These are phyloP conservation scores for Nerophis ophidion DNA, from an alignment of 2,113 vertebrate species.

Conservation along the genomic window DNA sequence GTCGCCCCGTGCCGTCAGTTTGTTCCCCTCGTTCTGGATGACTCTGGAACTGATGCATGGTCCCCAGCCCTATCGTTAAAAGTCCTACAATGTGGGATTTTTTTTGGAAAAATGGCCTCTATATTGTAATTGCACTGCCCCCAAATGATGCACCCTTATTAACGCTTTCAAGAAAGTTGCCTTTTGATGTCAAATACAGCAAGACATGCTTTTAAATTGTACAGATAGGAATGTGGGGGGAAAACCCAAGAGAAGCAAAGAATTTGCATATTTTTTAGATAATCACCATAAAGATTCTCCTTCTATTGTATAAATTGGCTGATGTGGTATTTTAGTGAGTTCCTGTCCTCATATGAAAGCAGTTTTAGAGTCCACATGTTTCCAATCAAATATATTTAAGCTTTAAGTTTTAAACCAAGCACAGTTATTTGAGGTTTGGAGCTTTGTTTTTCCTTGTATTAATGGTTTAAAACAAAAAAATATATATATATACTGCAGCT, in stretches of 20 bases:
- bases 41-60: constrained; percentile 16
- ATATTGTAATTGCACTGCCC: constrained; percentile 50
- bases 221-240: constrained; percentile 50
- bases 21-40: neutral
- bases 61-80: constrained; percentile 4
- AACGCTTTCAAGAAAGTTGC: constrained; percentile 51
- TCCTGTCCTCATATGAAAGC: constrained; percentile 26
- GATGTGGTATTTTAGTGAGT: constrained; percentile 21
- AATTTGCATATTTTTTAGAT: constrained; percentile 20
- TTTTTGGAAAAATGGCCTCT: constrained; percentile 18
- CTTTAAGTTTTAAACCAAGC: constrained; percentile 66
- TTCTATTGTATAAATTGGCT: constrained; percentile 16
- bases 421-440: constrained; percentile 59
- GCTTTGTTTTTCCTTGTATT: constrained; percentile 62
- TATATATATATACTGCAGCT: constrained; percentile 60
- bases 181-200: constrained; percentile 51
- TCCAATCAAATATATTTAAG: constrained; percentile 56
- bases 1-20: constrained; percentile 26
- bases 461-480: constrained; percentile 56
- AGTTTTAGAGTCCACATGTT: constrained; percentile 37
- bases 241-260: constrained; percentile 16
- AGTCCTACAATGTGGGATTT: constrained; percentile 32
- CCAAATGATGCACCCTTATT: constrained; percentile 55
- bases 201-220: constrained; percentile 71
- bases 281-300: constrained; percentile 19